Base-by-base conservation (phyloP, 2,888 invertebrate genomes). In the Cosmorhoe ocellata region DNA sequence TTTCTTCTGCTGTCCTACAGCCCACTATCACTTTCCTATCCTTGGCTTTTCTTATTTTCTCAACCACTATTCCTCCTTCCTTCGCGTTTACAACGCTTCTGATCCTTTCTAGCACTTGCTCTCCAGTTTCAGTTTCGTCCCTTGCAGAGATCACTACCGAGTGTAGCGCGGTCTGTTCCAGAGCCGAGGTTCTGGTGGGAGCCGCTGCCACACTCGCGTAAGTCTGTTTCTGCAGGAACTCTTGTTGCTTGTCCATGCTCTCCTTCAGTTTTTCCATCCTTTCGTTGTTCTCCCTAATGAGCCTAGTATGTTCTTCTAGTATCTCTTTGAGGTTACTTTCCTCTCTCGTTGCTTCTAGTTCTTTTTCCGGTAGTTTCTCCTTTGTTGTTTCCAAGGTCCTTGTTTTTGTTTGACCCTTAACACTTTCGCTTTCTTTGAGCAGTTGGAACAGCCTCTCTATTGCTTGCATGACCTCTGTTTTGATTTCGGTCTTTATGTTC, bases 21-120 rank as follows among this genome's bases (percentile, higher is more conserved):
- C 34, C 34, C 6, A 43, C 6, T 9, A 43, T 43, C 4, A 44
- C 31, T 10, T 40, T 47, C 5, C 47, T 28, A 9, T 47, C 47
- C 11, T 34, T 47, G 6, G 28, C 46, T 22, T 47, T 47, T 10
- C 46, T 32, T 1, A 47, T 13, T 12, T 22, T 39, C 9, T 47
- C 46, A 3, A 47, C 39, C 9, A n/a, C 44, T 45, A 24, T 7
- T 24, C 24, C 24, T 7, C 24, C 24, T 7, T 24, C 24, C 7
- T 24, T 24, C 1, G 33, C 33, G 4, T 33, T 33, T 2, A 24
- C 24, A 5, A 6, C 24, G 1, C 6, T 1, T 7, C 24, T 4
- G 7, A 24, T 24, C 5, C 7, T 4, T 1, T 4, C 1, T 7
- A 24, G 7, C 1, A 24, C 7, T 6, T 24, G 5, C 6, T 24